Evolutionary conservation across 2,888 invertebrate species (phyloP), one percentile per base, ranked within the genome.

Genomic region (Drosophila aldrichi): DNA sequence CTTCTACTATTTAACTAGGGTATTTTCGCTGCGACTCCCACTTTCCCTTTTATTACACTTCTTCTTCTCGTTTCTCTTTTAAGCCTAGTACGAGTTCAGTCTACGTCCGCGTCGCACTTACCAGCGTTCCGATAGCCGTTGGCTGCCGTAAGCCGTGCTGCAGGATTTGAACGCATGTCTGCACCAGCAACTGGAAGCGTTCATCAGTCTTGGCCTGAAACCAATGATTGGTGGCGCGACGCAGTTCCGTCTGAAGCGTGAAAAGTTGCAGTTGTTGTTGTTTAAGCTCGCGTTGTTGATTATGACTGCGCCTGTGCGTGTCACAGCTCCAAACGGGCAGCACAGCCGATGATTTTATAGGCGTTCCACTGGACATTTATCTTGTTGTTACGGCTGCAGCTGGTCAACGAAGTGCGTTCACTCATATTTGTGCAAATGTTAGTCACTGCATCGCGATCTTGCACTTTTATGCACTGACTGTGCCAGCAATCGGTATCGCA

Each of bases 101-200:
- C 49, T n/a, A 29, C 0, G 25, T 18, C 48, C 1, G n/a, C 18
- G 20, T 49, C 20, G 29, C 22, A 65, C 65, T 68, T 44, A 79
- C 77, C 46, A 22, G 51, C 7, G 40, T 55, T 52, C 38, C 62
- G 44, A 2, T 51, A 34, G 44, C 59, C 34, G 52, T 48, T 60
- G 74, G 77, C 62, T 76, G 66, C 46, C 81, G 54, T 8, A 90
- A 56, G 5, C 90, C 91, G 60, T 91, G 88, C 54, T 79, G 70
- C 43, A 91, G 68, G 49, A 91, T 90, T 29, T 89, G 82, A 10
- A 79, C 70, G 68, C 90, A 91, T 6, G 72, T 74, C 46, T 82
- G 82, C 41, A 80, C 65, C 34, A 90, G 65, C 51, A 79, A 18
- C 36, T 77, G 76, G 20, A 79, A 68, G 38, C 72, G 54, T 10